These are phyloP conservation scores for Pantala flavescens DNA, from an alignment of 1,140 invertebrate species.

Conservation along the genomic window DNA sequence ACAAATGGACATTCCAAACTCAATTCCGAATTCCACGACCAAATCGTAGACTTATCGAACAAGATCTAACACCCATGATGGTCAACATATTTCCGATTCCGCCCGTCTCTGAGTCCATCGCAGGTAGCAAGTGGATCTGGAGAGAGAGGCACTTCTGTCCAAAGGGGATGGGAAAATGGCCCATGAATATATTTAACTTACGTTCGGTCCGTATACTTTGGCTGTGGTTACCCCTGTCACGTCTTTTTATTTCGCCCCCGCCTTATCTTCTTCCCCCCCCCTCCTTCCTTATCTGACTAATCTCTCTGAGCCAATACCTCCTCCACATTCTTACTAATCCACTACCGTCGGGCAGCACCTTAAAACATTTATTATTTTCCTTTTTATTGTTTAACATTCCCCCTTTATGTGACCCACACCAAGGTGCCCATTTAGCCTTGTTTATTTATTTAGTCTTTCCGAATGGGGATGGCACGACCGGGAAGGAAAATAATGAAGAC, in stretches of 20 bases:
- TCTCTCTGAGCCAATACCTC: no score
- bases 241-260: neutral
- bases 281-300: neutral
- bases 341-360: neutral
- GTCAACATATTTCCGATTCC: neutral
- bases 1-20: neutral
- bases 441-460: conserved; percentile 4
- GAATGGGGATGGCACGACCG: neutral
- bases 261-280: neutral
- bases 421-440: neutral
- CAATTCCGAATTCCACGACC: neutral
- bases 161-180: neutral
- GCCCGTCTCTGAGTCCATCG: neutral
- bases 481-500: neutral
- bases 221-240: neutral
- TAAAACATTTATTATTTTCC: neutral
- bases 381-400: conserved; percentile 5
- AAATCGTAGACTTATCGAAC: neutral
- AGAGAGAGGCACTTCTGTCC: neutral
- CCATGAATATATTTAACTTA: neutral
- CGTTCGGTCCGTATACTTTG: neutral
- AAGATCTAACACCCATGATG: conserved; percentile 5
- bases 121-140: neutral
- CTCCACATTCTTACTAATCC: neutral
- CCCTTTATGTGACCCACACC: neutral